Percentiles rank a stretch among this genome's conserved stretches.
Conservation (phyloP, 2,113 vertebrate species). For the Rhodinocichla rosea region DNA sequence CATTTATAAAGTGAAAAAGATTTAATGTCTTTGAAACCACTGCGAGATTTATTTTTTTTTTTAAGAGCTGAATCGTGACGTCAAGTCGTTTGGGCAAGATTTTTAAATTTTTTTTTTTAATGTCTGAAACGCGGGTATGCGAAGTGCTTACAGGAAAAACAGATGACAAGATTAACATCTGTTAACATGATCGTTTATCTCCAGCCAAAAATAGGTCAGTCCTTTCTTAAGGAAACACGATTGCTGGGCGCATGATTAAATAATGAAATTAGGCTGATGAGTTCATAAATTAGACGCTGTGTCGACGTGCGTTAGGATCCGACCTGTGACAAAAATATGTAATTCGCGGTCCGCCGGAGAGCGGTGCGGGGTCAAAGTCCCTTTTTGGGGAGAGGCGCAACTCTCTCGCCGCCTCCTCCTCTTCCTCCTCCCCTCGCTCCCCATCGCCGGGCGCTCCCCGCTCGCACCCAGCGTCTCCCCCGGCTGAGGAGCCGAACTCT, state of each 20-base stretch:
- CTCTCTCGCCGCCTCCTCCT: neutral
- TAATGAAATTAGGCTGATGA: constrained; percentile 76
- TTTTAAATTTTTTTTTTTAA: neutral
- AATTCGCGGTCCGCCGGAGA: constrained; percentile 45
- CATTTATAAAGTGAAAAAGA: constrained; percentile 76
- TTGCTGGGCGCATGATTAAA: constrained; percentile 72
- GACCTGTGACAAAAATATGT: constrained; percentile 10
- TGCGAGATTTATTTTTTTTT: constrained; percentile 24
- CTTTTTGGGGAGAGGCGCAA: constrained; percentile 42
- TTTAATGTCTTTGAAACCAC: constrained; percentile 75
- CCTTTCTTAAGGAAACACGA: constrained; percentile 81
- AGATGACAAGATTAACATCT: constrained; percentile 87
- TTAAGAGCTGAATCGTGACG: constrained; percentile 60
- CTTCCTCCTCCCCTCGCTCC: neutral
- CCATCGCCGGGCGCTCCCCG: neutral
- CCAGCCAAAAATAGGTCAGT: constrained; percentile 82
- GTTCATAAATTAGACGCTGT: constrained; percentile 48
- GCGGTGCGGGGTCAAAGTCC: constrained; percentile 61
- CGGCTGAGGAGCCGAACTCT: neutral
- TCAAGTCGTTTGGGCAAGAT: constrained; percentile 62
- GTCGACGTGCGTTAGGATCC: neutral
- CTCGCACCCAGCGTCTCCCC: neutral
- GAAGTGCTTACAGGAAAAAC: constrained; percentile 80
- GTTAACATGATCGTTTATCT: constrained; percentile 83
- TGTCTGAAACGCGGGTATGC: constrained; percentile 66